These are phyloP conservation scores for Aphidius gifuensis DNA, from an alignment of 1,140 invertebrate species.

Conservation along the genomic window DNA sequence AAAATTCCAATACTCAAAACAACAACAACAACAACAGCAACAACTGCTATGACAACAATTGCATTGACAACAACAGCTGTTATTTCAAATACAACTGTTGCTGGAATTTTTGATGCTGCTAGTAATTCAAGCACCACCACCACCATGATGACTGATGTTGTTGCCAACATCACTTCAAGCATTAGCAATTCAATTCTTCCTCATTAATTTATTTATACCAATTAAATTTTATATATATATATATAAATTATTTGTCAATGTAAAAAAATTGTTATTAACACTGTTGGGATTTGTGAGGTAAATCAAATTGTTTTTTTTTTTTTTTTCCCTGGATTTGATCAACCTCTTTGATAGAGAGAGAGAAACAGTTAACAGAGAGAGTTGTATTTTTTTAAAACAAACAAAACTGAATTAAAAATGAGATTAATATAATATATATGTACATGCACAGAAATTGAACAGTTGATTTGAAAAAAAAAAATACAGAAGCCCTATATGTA, in stretches of 20 bases:
- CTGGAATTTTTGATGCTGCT: constrained; percentile 6
- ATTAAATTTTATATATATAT: background rate
- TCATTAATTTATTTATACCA: constrained; percentile 29
- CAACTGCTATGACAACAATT: constrained; percentile 29
- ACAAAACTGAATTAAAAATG: too few species aligned
- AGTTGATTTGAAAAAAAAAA: too few species aligned
- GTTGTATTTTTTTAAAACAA: too few species aligned
- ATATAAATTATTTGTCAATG: background rate
- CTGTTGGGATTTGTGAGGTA: background rate
- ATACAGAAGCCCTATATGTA: too few species aligned
- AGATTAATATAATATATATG: too few species aligned
- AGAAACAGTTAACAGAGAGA: too few species aligned
- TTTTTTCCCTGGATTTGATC: background rate
- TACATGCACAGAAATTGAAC: too few species aligned
- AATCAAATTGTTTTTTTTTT: background rate
- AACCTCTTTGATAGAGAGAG: background rate
- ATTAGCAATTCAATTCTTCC: constrained; percentile 41
- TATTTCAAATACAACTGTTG: constrained; percentile 32
- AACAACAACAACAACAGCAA: constrained; percentile 28
- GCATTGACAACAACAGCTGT: constrained; percentile 26
- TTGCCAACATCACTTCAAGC: constrained; percentile 39
- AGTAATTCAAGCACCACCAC: constrained; percentile 34
- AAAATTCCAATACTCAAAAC: constrained; percentile 34
- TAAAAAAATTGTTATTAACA: too few species aligned
- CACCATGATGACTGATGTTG: constrained; percentile 38